These are phyloP conservation scores for Acipenser transmontanus DNA, from an alignment of 2,797 vertebrate species.

Conservation along the genomic window DNA sequence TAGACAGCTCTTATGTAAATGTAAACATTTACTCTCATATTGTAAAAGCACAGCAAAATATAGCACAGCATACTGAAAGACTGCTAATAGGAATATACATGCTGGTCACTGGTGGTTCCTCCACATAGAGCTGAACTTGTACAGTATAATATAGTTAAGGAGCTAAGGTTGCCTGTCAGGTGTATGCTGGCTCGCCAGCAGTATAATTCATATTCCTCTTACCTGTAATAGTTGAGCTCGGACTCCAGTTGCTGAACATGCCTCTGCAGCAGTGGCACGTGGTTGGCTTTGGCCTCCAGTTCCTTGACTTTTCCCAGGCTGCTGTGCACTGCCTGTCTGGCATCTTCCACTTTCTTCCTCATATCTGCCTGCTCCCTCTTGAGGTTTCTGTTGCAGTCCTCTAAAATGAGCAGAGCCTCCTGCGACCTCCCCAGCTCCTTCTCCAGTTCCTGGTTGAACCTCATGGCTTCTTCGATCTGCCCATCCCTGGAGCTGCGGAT, in stretches of 20 bases:
- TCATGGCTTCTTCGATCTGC: conserved; percentile 67
- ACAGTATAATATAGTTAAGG: too few species aligned
- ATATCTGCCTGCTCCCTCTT: conserved; percentile 72
- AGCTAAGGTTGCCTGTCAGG: conserved; percentile 15
- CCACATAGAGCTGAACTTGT: too few species aligned
- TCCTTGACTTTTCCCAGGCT: conserved; percentile 84
- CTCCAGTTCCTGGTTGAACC: conserved; percentile 68
- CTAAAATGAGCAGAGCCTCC: conserved; percentile 57
- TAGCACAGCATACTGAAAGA: too few species aligned
- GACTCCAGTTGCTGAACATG: conserved; percentile 69
- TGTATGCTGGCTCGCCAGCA: background rate
- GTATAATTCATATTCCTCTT: conserved; percentile 25
- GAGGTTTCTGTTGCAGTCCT: conserved; percentile 70
- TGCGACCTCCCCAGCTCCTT: conserved; percentile 68
- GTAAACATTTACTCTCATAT: too few species aligned
- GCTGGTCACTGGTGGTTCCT: too few species aligned
- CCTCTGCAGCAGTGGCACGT: conserved; percentile 66
- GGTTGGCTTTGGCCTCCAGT: conserved; percentile 70
- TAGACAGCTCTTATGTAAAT: too few species aligned
- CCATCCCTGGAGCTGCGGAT: conserved; percentile 60
- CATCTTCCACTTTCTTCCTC: conserved; percentile 79
- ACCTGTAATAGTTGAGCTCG: conserved; percentile 78
- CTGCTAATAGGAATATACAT: too few species aligned
- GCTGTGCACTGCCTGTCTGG: conserved; percentile 64
- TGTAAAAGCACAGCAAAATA: too few species aligned